These are phyloP conservation scores for Macrophya annulata DNA, from an alignment of 2,888 invertebrate species.

Conservation along the genomic window DNA sequence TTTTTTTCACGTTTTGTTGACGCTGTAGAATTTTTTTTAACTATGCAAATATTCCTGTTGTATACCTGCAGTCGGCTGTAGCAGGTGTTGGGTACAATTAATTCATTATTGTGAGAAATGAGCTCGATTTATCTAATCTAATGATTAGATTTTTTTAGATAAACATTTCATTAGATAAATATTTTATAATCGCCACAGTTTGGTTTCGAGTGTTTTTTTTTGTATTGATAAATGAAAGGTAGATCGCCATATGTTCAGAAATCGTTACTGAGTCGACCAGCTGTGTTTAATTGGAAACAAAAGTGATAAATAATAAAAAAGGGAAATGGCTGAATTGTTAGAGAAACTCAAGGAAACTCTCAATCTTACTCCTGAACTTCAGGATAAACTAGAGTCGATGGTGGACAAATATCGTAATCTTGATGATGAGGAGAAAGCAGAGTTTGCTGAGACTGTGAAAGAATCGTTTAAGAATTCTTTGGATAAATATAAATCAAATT, in stretches of 20 bases:
- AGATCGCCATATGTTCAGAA: conserved; percentile 1
- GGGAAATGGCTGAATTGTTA: conserved; percentile 58
- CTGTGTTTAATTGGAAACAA: neutral
- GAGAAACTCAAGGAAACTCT: conserved; percentile 56
- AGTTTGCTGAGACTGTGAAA: conserved; percentile 77
- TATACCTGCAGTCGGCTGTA: neutral
- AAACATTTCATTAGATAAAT: neutral
- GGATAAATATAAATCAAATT: conserved; percentile 6
- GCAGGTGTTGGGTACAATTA: neutral
- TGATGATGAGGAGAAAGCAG: conserved; percentile 75
- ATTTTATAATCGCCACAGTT: conserved; percentile 14
- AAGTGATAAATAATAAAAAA: neutral
- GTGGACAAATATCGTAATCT: conserved; percentile 65
- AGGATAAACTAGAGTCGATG: conserved; percentile 64
- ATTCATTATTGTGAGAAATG: neutral
- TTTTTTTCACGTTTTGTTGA: neutral
- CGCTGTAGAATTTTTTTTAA: neutral
- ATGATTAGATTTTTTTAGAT: neutral
- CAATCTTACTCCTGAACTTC: conserved; percentile 48
- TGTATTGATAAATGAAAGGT: neutral
- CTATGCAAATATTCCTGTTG: neutral
- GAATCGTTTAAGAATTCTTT: conserved; percentile 75
- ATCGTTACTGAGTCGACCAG: neutral
- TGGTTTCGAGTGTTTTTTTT: neutral
- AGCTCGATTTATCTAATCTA: conserved; percentile 36